These are phyloP conservation scores for Sesia apiformis DNA, from an alignment of 2,888 invertebrate species.

Conservation along the genomic window DNA sequence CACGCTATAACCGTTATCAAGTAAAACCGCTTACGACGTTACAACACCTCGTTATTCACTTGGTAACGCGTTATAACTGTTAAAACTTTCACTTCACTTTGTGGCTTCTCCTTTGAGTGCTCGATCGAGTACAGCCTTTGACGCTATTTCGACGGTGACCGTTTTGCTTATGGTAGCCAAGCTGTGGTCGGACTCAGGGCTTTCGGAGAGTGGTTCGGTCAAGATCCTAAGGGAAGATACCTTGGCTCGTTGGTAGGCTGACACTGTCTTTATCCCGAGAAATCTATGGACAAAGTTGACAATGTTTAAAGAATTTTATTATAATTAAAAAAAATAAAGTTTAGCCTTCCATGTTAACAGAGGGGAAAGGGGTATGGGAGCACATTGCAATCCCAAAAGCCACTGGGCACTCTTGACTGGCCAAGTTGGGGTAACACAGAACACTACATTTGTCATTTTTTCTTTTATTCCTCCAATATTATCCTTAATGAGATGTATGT, in stretches of 20 bases:
- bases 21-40: neutral
- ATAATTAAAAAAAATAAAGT: too few species aligned
- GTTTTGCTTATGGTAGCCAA: slow-evolving; percentile 64
- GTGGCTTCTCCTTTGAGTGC: slow-evolving; percentile 52
- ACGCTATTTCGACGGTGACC: slow-evolving; percentile 65
- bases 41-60: neutral
- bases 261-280: slow-evolving; percentile 89
- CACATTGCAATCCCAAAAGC: too few species aligned
- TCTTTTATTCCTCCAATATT: too few species aligned
- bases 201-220: slow-evolving; percentile 31
- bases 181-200: slow-evolving; percentile 30
- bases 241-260: slow-evolving; percentile 93
- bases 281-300: slow-evolving; percentile 70
- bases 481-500: too few species aligned
- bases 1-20: too few species aligned
- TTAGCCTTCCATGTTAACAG: too few species aligned
- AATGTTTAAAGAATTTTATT: too few species aligned
- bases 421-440: too few species aligned
- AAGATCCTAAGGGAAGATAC: slow-evolving; percentile 88
- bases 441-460: too few species aligned
- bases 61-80: too few species aligned
- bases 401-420: too few species aligned
- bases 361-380: too few species aligned
- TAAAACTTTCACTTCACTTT: neutral
- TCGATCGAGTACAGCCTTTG: slow-evolving; percentile 50